Evolutionary conservation across 2,797 vertebrate species (phyloP).

Genomic region (Anas georgica): DNA sequence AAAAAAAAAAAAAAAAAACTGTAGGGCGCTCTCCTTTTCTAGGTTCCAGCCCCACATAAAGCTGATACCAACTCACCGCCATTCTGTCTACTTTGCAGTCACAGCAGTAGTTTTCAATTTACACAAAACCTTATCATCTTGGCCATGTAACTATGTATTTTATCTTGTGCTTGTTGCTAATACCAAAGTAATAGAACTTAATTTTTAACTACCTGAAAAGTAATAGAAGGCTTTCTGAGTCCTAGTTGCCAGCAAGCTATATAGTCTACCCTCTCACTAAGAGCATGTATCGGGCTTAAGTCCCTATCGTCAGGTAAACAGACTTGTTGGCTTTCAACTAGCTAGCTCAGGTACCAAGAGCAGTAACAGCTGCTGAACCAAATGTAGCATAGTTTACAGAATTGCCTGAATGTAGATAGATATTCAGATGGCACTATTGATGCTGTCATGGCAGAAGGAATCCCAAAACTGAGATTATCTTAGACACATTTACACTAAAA

Average conservation of each 20-base stretch:
- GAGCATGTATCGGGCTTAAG: not conserved
- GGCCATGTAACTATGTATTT: not conserved
- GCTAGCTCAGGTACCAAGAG: not conserved
- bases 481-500: not conserved
- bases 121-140: not conserved
- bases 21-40: not conserved
- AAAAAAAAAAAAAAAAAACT: not conserved
- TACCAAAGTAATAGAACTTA: not conserved
- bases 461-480: not conserved
- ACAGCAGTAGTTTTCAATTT: not conserved
- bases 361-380: not conserved
- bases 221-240: not conserved
- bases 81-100: conserved; percentile 13
- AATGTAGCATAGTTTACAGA: not conserved
- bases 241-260: not conserved
- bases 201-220: conserved; percentile 23
- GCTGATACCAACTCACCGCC: not conserved
- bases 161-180: not conserved
- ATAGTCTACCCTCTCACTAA: not conserved
- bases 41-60: not conserved
- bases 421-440: not conserved
- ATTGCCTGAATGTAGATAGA: not conserved
- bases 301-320: not conserved
- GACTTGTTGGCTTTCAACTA: not conserved
- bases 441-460: not conserved